Base-by-base conservation (phyloP, 2,888 invertebrate genomes). In the Drosophila sordidapex region DNA sequence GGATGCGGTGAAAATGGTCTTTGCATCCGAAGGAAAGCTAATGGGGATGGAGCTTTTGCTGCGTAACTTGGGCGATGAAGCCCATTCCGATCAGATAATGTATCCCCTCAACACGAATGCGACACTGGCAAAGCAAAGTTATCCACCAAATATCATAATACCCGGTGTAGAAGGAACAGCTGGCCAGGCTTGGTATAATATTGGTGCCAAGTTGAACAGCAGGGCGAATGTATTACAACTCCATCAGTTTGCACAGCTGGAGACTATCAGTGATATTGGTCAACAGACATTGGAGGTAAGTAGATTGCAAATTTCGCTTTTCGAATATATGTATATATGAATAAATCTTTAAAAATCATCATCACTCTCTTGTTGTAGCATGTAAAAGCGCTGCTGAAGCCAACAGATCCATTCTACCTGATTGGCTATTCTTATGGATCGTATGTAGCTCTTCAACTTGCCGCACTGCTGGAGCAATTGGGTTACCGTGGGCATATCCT, bases 351-450 rank as follows among this genome's bases (percentile, higher is more conserved):
- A 11, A 43, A 8, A 46, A 8, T 15, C 2, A 46, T 25, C 3
- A 15, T 15, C 2, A 15, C 7, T 46, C 13, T 35, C 18, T 4
- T 21, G 10, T 68, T 94, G 38, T 88, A 96, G 96, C 93, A 95
- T 81, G 94, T 96, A 13, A 94, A 94, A 48, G 93, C 94, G 15
- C 91, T 95, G n/a, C 93, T 94, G 13, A 95, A 90, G 51, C 70
- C 94, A 0, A 94, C 94, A 25, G 94, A 95, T 38, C 94, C 95
- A 0, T 98, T 96, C 93, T 95, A 95, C 69, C 91, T 99, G 1
- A 95, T 97, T 18, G 99, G 97, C 2, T 98, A 99, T 94, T 99
- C 99, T 18, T 98, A 96, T 90, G 99, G 99, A 52, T 94, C 96
- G 0, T 92, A 96, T 29, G 94, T 98, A 27, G 96, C 96, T 0